These are phyloP conservation scores for Drosophila borborema DNA, from an alignment of 2,888 invertebrate genomes.

Conservation along the genomic window DNA sequence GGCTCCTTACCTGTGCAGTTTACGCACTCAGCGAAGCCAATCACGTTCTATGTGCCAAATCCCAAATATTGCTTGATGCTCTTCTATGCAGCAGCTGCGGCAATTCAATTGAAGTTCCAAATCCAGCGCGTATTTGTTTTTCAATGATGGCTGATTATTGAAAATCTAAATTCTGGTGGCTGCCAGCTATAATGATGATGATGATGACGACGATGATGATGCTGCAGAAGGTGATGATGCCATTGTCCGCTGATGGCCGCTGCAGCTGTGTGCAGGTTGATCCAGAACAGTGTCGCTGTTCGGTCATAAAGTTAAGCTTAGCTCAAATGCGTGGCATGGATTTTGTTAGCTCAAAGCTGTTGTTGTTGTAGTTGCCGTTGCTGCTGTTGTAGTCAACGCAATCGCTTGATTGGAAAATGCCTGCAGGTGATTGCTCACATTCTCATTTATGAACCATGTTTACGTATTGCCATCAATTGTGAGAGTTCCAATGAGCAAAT, in stretches of 20 bases:
- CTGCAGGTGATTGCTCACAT: slow-evolving; percentile 75
- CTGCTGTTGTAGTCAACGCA: slow-evolving; percentile 31
- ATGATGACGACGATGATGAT: slow-evolving; percentile 31
- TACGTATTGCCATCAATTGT: slow-evolving; percentile 36
- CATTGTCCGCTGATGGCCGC: slow-evolving; percentile 23
- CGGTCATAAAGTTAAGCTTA: slow-evolving; percentile 69
- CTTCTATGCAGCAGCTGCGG: slow-evolving; percentile 18
- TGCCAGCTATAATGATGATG: slow-evolving; percentile 37
- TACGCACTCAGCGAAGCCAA: slow-evolving; percentile 71
- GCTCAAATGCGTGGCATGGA: slow-evolving; percentile 50
- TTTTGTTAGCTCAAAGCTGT: slow-evolving; percentile 24
- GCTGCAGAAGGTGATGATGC: slow-evolving; percentile 19
- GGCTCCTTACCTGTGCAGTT: slow-evolving; percentile 45
- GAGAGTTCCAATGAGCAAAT: slow-evolving; percentile 46
- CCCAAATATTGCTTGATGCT: slow-evolving; percentile 43
- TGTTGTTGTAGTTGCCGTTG: neutral
- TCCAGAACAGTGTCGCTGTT: slow-evolving; percentile 21
- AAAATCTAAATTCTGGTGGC: slow-evolving; percentile 75
- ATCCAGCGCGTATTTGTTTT: slow-evolving; percentile 77
- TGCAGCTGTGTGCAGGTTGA: slow-evolving; percentile 37
- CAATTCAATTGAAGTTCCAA: slow-evolving; percentile 69
- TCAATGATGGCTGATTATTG: slow-evolving; percentile 81
- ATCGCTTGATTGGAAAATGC: slow-evolving; percentile 73
- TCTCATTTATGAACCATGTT: slow-evolving; percentile 66
- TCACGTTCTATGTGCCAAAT: slow-evolving; percentile 66